These are phyloP conservation scores for Metallyticus violacea DNA, from an alignment of 2,888 invertebrate species.

Conservation along the genomic window DNA sequence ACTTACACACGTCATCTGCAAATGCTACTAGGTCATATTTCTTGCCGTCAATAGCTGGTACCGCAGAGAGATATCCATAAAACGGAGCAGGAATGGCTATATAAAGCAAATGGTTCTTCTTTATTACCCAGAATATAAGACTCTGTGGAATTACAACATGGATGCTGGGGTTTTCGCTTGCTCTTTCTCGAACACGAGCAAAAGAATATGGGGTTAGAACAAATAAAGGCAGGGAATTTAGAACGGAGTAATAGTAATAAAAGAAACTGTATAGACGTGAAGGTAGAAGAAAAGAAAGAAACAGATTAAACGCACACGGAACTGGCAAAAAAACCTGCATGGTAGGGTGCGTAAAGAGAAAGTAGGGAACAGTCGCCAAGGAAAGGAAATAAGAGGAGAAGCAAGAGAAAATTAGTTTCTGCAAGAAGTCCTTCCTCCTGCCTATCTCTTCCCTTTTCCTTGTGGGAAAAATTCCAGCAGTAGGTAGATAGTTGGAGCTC, in stretches of 20 bases:
- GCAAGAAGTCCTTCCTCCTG: constrained; percentile 19
- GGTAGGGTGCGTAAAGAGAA: background rate
- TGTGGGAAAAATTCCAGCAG: background rate
- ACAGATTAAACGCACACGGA: constrained; percentile 5
- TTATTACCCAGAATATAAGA: background rate
- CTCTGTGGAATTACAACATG: background rate
- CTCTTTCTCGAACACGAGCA: background rate
- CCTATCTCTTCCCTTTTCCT: background rate
- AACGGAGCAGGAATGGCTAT: background rate
- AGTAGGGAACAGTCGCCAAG: background rate
- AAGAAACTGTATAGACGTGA: background rate
- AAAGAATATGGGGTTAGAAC: background rate
- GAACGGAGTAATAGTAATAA: background rate
- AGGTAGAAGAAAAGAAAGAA: background rate
- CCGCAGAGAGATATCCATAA: background rate
- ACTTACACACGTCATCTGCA: background rate
- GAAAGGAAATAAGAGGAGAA: constrained; percentile 4
- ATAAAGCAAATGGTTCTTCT: background rate
- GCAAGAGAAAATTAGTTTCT: constrained; percentile 27
- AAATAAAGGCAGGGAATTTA: background rate
- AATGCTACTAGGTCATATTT: background rate
- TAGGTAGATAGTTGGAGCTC: background rate
- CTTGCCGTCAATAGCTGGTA: background rate
- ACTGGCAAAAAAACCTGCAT: background rate
- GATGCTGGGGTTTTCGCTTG: background rate